These are phyloP conservation scores for Cylloceria caligata DNA, from an alignment of 2,888 invertebrate genomes.

Conservation along the genomic window DNA sequence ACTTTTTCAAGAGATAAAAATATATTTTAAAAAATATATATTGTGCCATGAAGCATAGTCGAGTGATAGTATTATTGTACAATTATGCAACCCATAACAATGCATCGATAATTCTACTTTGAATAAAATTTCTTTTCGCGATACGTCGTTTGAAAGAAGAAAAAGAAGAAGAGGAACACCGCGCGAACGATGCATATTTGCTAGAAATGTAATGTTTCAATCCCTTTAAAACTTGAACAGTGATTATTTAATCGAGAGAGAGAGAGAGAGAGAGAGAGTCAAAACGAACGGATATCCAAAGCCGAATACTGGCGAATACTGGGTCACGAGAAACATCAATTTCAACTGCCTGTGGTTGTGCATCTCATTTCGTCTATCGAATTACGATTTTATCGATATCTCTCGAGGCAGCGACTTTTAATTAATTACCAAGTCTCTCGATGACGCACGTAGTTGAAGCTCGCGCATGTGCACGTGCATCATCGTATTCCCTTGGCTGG, in stretches of 20 bases:
- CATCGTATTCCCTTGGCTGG: background rate
- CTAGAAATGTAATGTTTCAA: background rate
- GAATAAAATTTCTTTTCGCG: background rate
- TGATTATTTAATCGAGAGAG: background rate
- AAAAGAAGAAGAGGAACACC: background rate
- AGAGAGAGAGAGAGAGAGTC: too few relatives aligned
- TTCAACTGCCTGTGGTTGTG: background rate
- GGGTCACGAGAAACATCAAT: constrained; percentile 40
- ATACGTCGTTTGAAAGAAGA: background rate
- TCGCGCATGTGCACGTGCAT: constrained; percentile 11
- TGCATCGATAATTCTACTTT: background rate
- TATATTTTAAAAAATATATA: too few relatives aligned
- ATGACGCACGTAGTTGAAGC: constrained; percentile 53
- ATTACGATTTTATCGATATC: constrained; percentile 62
- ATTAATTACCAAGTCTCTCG: constrained; percentile 57
- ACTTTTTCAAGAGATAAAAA: too few relatives aligned
- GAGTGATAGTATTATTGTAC: too few relatives aligned
- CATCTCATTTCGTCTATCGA: constrained; percentile 45
- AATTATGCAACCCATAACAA: too few relatives aligned
- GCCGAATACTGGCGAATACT: background rate
- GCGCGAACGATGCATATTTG: background rate
- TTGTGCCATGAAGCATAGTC: too few relatives aligned
- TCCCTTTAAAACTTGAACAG: background rate
- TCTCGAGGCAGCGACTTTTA: constrained; percentile 55
- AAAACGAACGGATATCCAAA: background rate